These are phyloP conservation scores for Drosophila prostipennis DNA, from an alignment of 2,888 invertebrate genomes.

Conservation along the genomic window DNA sequence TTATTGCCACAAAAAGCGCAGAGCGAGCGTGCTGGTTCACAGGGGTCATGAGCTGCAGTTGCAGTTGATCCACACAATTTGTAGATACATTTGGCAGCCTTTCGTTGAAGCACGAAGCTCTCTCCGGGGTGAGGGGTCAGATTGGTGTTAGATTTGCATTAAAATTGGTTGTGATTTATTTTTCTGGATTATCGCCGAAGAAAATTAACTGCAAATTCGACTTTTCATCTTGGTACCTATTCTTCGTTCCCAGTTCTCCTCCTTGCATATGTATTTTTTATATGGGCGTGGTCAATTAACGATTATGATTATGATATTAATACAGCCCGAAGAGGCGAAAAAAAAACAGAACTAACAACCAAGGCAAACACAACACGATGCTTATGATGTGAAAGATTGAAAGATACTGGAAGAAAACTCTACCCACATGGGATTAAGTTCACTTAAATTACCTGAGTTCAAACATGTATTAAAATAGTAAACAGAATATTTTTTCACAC, in stretches of 20 bases:
- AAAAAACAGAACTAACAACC: conserved; percentile 49
- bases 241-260: conserved; percentile 18
- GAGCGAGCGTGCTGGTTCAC: conserved; percentile 83
- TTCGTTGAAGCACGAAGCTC: conserved; percentile 69
- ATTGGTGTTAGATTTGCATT: conserved; percentile 53
- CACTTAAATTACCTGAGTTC: too few species aligned
- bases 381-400: not conserved
- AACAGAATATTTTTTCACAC: too few species aligned
- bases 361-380: conserved; percentile 32
- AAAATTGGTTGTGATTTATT: conserved; percentile 47
- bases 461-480: too few species aligned
- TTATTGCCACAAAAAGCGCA: conserved; percentile 82
- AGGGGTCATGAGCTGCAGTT: conserved; percentile 73
- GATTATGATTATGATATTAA: conserved; percentile 77
- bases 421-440: too few species aligned
- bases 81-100: conserved; percentile 66
- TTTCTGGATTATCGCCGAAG: conserved; percentile 14
- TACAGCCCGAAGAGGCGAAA: conserved; percentile 25
- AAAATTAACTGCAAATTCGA: conserved; percentile 28
- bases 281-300: conserved; percentile 73
- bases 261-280: conserved; percentile 46
- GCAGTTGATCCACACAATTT: conserved; percentile 67
- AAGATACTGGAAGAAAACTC: conserved; percentile 8
- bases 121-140: conserved; percentile 7
- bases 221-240: conserved; percentile 28